phyloP scores from a whole-genome alignment of 2,797 vertebrate genomes.

The Coregonus ussuriensis region DNA sequence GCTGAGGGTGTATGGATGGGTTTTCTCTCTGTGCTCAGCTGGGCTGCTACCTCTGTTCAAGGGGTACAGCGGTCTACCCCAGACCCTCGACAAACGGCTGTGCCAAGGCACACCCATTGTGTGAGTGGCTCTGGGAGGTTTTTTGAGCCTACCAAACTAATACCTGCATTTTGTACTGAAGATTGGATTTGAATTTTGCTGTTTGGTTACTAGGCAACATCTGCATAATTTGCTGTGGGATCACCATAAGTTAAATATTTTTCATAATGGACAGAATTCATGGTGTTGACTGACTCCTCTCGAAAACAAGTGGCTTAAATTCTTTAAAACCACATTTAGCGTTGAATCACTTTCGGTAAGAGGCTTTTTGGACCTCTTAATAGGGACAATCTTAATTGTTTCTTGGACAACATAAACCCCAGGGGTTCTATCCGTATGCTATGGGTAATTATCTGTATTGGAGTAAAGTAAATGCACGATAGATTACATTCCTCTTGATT shows the following conservation, averaged over 20 bases:
- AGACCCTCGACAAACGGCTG: conserved; percentile 73
- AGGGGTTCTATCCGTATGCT: too few species aligned
- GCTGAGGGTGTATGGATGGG: conserved; percentile 38
- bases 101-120: conserved; percentile 54
- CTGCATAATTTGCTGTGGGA: conserved; percentile 5
- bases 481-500: too few species aligned
- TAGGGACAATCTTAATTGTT: too few species aligned
- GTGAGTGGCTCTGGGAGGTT: conserved; percentile 13
- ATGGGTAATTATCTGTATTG: too few species aligned
- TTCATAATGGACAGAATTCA: conserved; percentile 8
- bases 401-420: too few species aligned
- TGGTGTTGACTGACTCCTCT: not conserved
- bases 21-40: conserved; percentile 42
- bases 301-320: conserved; percentile 8
- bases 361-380: not conserved
- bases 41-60: conserved; percentile 70
- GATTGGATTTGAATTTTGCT: not conserved
- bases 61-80: conserved; percentile 75
- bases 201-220: not conserved
- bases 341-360: conserved; percentile 26
- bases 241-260: conserved; percentile 27
- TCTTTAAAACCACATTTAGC: conserved; percentile 24
- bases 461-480: too few species aligned
- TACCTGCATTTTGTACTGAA: too few species aligned
- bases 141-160: not conserved